Base-by-base conservation (phyloP, 2,113 vertebrate genomes). In the Dromiciops gliroides region DNA sequence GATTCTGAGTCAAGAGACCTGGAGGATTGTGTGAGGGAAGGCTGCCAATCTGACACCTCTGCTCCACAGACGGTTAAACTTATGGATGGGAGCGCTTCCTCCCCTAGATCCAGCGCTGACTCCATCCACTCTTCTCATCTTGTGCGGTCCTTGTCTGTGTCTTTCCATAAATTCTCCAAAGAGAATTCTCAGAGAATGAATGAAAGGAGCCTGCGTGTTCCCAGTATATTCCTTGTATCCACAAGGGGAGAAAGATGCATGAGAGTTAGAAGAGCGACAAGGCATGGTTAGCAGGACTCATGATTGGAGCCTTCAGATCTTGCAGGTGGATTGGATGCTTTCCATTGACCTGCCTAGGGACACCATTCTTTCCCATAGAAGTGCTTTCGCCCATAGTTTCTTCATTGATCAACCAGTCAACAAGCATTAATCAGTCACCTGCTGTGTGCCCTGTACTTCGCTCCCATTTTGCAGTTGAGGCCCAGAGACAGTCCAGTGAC, bases 401-500 rank as follows among this genome's bases (percentile, higher is more conserved):
- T 83, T 83, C n/a, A 23, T 83, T n/a, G 44, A 83, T 83, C n/a
- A 83, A 28, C 19, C n/a, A 44, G 2, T 83, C n/a, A 44, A 44
- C 31, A 37, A 67, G 10, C 5, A 67, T 44, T 83, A 44, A 83
- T 67, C n/a, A 75, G n/a, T 14, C 37, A 19, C 60, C 14, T n/a
- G 14, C 26, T 75, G 2, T 19, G 37, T 75, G 14, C 14, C 14
- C 60, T 75, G 3, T 75, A 48, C 31, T 75, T 90, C 89, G 49
- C n/a, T 91, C 48, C 23, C 92, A 94, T n/a, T 94, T 4, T 93
- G 3, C 4, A 0, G 22, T 93, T 67, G 51, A 91, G n/a, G 6
- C 49, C 24, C 14, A 53, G 89, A 96, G 95, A 93, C 31, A 91
- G 25, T 95, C 50, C 28, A 51, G n/a, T 44, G 48, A 89, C 51